Evolutionary conservation across 2,797 vertebrate genomes (phyloP), one percentile per base, ranked within the genome.

Genomic region (Antennarius maculatus): DNA sequence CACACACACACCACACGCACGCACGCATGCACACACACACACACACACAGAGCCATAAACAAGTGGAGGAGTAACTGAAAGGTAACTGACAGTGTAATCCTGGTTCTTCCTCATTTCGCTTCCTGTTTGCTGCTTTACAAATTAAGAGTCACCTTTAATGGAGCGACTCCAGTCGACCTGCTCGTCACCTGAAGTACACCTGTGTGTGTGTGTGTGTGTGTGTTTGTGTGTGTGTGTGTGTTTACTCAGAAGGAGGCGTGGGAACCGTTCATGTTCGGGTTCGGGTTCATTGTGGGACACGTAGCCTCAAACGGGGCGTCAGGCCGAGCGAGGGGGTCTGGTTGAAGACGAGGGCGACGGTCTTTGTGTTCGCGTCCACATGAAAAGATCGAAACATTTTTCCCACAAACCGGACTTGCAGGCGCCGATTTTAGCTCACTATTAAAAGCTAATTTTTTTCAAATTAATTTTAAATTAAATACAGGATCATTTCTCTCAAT

Each of bases 211-310:
- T 71, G 75, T 85, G 66, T 72, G 66, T 73, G 60, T 75, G 79
- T 61, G 67, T 76, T 58, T 76, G 64, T 74, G 50, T 50, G 66
- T 67, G 77, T 57, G 71, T 76, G 66, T 52, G 59, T 60, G 72
- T 37, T 54, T 81, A 70, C 75, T 86, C 71, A 83, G 81, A 85
- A 76, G 86, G 91, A 92, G 90, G 91, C 92, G 91, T 94, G 93
- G 92, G 92, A 94, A 93, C 91, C 86, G 92, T 93, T 93, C 91
- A 92, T 86, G 82, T 82, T 67, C 79, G 81, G 77, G 90, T 82
- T 85, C 83, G 82, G 85, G 87, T 89, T 89, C 87, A 89, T 91
- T 92, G 89, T 92, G 89, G 89, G 89, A 87, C 89, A 90, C 89
- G 88, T 88, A 83, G 85, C 87, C 86, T 91, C 88, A 90, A 89